Conservation (phyloP, 2,113 vertebrate species). For the Nothoprocta pentlandii region DNA sequence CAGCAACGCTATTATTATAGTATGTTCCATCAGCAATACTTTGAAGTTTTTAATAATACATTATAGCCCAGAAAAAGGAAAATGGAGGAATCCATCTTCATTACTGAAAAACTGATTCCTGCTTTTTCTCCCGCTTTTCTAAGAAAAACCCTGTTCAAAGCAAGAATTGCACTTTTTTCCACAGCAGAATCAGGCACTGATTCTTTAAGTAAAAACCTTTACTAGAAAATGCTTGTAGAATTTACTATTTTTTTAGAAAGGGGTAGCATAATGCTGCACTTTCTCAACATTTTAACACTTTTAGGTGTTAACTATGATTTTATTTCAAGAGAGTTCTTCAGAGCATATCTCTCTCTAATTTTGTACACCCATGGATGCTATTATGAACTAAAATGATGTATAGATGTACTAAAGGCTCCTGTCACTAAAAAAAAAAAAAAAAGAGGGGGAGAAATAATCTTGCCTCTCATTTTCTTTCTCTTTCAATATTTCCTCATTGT, state of each 20-base stretch:
- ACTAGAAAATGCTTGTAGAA: not conserved
- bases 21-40: constrained; percentile 3
- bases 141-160: not conserved
- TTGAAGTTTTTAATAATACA: constrained; percentile 54
- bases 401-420: not conserved
- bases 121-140: not conserved
- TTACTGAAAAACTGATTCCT: not conserved
- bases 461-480: not conserved
- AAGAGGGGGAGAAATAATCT: not conserved
- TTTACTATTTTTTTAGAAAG: not conserved
- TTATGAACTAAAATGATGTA: not conserved
- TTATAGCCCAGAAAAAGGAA: constrained; percentile 19
- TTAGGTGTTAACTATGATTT: not conserved
- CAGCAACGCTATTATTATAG: constrained; percentile 43
- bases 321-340: not conserved
- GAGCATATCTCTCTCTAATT: not conserved
- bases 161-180: not conserved
- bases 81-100: not conserved
- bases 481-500: not conserved
- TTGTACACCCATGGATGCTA: not conserved
- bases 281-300: not conserved
- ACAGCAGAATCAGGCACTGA: not conserved
- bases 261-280: not conserved
- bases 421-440: not conserved
- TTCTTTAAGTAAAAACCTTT: not conserved